Percentiles rank a stretch among this genome's conserved stretches.
These are phyloP conservation scores for Hirtodrosophila cameraria DNA, from an alignment of 2,888 invertebrate species.

Conservation along the genomic window DNA sequence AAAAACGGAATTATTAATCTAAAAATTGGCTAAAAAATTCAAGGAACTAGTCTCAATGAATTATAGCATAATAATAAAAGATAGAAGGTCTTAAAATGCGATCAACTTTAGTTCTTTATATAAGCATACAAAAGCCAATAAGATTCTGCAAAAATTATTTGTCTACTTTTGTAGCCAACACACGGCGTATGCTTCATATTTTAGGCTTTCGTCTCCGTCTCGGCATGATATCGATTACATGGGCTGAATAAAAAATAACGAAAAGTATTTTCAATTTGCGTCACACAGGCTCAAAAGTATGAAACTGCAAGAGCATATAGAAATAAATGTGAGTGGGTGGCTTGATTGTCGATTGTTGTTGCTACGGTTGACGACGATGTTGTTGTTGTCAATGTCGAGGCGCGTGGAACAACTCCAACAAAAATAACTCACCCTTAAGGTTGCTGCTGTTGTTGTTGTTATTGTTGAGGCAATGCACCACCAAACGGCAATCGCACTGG, in stretches of 20 bases:
- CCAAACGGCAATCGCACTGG: slow-evolving; percentile 10
- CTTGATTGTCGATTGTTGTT: slow-evolving; percentile 14
- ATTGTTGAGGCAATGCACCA: slow-evolving; percentile 16
- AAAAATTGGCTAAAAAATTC: no score
- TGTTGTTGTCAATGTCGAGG: slow-evolving; percentile 20
- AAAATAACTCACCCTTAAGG: slow-evolving; percentile 39
- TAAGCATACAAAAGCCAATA: neutral
- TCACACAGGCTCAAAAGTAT: slow-evolving; percentile 36
- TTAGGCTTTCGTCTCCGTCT: neutral
- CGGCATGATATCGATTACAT: slow-evolving; percentile 53
- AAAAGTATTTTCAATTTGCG: slow-evolving; percentile 67
- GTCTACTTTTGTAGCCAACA: neutral
- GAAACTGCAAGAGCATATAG: slow-evolving; percentile 1
- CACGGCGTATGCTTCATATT: slow-evolving; percentile 37
- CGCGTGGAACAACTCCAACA: slow-evolving; percentile 54
- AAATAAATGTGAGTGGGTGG: slow-evolving; percentile 21
- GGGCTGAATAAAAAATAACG: slow-evolving; percentile 50
- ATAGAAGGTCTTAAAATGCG: no score
- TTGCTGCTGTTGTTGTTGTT: neutral
- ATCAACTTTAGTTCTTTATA: no score
- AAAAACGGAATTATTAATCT: no score
- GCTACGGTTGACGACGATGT: slow-evolving; percentile 2
- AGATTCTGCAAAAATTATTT: neutral
- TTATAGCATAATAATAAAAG: no score
- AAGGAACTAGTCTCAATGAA: no score